These are phyloP conservation scores for Micronisus gabar DNA, from an alignment of 2,113 vertebrate genomes.

Conservation along the genomic window DNA sequence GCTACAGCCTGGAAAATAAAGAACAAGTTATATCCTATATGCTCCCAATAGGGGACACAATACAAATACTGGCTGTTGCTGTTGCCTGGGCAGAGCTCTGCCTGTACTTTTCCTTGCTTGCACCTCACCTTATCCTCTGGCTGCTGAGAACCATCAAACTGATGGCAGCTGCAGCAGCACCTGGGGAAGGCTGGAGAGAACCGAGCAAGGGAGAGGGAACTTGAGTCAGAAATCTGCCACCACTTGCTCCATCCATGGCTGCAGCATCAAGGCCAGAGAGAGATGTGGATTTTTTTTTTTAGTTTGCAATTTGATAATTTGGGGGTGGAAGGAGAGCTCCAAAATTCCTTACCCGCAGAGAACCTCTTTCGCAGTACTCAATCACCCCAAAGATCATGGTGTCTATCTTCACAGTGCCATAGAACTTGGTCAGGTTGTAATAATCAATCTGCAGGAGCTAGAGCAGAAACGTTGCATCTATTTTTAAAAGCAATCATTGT, in stretches of 20 bases:
- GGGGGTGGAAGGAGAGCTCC: neutral
- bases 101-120: neutral
- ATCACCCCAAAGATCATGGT: conserved; percentile 87
- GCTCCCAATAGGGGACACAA: neutral
- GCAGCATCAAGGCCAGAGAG: neutral
- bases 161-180: neutral
- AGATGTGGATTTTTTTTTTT: neutral
- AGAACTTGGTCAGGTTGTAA: conserved; percentile 98
- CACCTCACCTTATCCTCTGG: neutral
- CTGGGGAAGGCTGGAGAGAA: neutral
- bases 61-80: neutral
- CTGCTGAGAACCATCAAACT: neutral
- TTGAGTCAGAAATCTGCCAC: neutral
- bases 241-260: neutral
- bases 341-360: conserved; percentile 85
- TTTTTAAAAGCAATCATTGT: neutral
- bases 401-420: conserved; percentile 94
- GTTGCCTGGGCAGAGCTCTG: neutral
- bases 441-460: conserved; percentile 92
- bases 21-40: neutral
- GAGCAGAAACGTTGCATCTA: neutral
- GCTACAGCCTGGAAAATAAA: neutral
- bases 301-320: neutral
- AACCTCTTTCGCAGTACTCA: conserved; percentile 93
- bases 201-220: neutral